Base-by-base conservation (phyloP, 1,140 invertebrate species). In the Triops longicaudatus region DNA sequence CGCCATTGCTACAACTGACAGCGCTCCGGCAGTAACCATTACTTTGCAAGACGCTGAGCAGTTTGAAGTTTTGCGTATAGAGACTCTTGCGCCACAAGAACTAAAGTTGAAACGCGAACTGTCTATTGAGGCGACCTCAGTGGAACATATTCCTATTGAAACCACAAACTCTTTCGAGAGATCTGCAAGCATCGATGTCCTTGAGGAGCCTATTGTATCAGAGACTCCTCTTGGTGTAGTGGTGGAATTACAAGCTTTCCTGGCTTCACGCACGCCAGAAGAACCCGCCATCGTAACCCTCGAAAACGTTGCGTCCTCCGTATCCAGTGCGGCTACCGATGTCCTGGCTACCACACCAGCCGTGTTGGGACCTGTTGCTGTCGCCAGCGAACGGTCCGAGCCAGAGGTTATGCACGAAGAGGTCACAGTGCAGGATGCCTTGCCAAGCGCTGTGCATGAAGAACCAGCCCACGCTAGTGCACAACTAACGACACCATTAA, bases 101-200 rank as follows among this genome's bases (percentile, higher is more conserved):
- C 27, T 42, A 73, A 37, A 26, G 27, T 26, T 11, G 26, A 72
- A 77, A 77, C 76, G 26, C 43, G 22, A 9, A 17, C 50, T 63
- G 50, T 63, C 50, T 6, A 63, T 43, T 22, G 76, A 77, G n/a
- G 26, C 31, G 12, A 71, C 63, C 7, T 27, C 73, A 10, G 28
- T 77, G 7, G 76, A 77, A n/a, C 63, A 77, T 26, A 73, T 77
- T 11, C 73, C 43, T 26, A 77, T 72, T 12, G 76, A 77, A 73
- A 77, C 76, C 12, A 43, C 72, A 7, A 9, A 72, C n/a, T 26
- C 72, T 1, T 77, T 77, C 27, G 72, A 77, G 22, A 26, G 74
- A 26, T 43, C 74, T 31, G n/a, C 74, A 5, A 77, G 72, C 22
- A 77, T 73, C n/a, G 72, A 73, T 37, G 72, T 72, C 31, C n/a